These are phyloP conservation scores for Delichon dasypus DNA, from an alignment of 2,797 vertebrate species.

Conservation along the genomic window DNA sequence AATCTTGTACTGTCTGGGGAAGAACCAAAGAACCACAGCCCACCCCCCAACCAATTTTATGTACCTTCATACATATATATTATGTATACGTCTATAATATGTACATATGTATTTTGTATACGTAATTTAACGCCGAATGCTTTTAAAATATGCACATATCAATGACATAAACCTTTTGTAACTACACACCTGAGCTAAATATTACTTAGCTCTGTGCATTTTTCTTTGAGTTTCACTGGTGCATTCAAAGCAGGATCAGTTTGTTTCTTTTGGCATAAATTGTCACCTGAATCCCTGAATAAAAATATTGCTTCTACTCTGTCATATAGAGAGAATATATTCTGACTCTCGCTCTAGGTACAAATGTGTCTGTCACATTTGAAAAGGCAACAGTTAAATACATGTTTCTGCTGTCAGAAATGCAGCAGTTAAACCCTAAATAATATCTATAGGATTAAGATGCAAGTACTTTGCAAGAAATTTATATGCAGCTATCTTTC, in stretches of 20 bases:
- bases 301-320: constrained; percentile 59
- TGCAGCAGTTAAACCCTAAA: constrained; percentile 59
- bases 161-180: not conserved
- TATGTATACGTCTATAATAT: not conserved
- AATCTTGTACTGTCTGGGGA: not conserved
- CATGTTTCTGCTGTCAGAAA: constrained; percentile 66
- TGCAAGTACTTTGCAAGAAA: constrained; percentile 18
- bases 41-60: not conserved
- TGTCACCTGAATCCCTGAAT: constrained; percentile 47
- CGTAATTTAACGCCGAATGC: not conserved
- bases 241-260: not conserved
- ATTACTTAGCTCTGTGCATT: not conserved
- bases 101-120: not conserved
- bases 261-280: constrained; percentile 57
- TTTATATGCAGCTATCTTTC: constrained; percentile 14
- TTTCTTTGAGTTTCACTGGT: constrained; percentile 15
- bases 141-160: not conserved
- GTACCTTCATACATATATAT: not conserved
- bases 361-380: constrained; percentile 60
- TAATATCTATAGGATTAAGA: constrained; percentile 61
- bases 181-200: not conserved
- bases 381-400: constrained; percentile 61
- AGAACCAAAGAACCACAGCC: not conserved
- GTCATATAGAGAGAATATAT: constrained; percentile 25
- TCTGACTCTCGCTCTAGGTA: constrained; percentile 8